Evolutionary conservation across 2,113 vertebrate genomes (phyloP).

Genomic region (human): GRCh38 chr1:35381001-35381500

Average conservation of each 20-base stretch:
- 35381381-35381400: constrained; percentile 87
- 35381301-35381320: constrained; percentile 87
- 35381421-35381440: constrained; percentile 90
- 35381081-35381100: background rate
- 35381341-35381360: constrained; percentile 90
- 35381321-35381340: constrained; percentile 96
- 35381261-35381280: constrained; percentile 93
- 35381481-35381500: background rate
- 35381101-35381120: constrained; percentile 28
- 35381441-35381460: background rate
- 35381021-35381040: background rate
- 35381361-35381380: constrained; percentile 85
- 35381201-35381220: background rate
- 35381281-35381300: constrained; percentile 94
- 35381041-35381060: background rate
- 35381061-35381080: constrained; percentile 3
- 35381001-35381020: constrained; percentile 16
- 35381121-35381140: background rate
- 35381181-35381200: constrained; percentile 10
- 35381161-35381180: constrained; percentile 4
- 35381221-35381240: constrained; percentile 42
- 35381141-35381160: background rate
- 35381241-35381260: constrained; percentile 82
- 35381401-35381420: constrained; percentile 96
- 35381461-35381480: background rate